These are phyloP conservation scores for Zonitis immaculata DNA, from an alignment of 2,888 invertebrate species.

Conservation along the genomic window DNA sequence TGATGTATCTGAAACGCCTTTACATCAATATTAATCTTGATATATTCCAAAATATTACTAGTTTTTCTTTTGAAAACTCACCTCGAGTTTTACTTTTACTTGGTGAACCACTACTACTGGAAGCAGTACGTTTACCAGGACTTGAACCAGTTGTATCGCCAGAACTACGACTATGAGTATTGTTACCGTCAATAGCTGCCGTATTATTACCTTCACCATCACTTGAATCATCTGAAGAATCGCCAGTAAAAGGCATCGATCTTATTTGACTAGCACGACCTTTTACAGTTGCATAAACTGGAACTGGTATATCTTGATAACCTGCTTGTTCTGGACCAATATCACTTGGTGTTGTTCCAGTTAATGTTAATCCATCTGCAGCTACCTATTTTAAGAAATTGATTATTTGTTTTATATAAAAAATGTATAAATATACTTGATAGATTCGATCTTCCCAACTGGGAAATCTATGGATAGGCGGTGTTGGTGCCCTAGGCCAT, in stretches of 20 bases:
- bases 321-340: conserved; percentile 58
- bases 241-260: conserved; percentile 93
- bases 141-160: conserved; percentile 82
- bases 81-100: conserved; percentile 78
- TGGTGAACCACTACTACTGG: conserved; percentile 73
- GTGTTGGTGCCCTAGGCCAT: conserved; percentile 69
- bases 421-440: too few species aligned
- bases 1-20: conserved; percentile 72
- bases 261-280: conserved; percentile 94
- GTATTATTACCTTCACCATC: conserved; percentile 73
- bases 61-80: conserved; percentile 37
- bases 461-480: conserved; percentile 74
- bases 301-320: conserved; percentile 87
- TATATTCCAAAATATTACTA: not conserved
- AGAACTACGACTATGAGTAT: conserved; percentile 78
- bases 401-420: too few species aligned
- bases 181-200: conserved; percentile 46
- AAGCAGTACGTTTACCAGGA: conserved; percentile 66
- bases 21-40: conserved; percentile 33
- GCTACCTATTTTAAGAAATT: conserved; percentile 45
- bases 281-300: conserved; percentile 94
- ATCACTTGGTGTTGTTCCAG: conserved; percentile 46
- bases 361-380: conserved; percentile 54
- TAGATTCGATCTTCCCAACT: conserved; percentile 94
- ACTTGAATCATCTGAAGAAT: conserved; percentile 91